Conservation (phyloP, 2,113 vertebrate species). For the Electrona antarctica region DNA sequence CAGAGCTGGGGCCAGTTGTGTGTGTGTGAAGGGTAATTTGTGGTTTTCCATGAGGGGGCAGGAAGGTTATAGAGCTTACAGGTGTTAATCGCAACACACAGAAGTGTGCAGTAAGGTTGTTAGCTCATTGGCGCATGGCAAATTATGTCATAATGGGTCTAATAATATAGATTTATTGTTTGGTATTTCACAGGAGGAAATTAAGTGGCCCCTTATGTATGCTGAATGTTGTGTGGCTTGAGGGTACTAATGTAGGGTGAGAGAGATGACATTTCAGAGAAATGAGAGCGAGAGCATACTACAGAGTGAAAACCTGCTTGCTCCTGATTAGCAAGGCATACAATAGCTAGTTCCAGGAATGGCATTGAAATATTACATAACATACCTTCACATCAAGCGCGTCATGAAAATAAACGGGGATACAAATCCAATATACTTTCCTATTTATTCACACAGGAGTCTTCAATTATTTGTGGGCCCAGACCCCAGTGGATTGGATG, state of each 20-base stretch:
- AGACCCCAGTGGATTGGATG: slow-evolving; percentile 29
- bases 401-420: slow-evolving; percentile 1
- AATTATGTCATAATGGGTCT: not conserved
- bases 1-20: not conserved
- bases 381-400: slow-evolving; percentile 19
- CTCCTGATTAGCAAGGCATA: not conserved
- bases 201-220: not conserved
- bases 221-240: not conserved
- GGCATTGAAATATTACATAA: slow-evolving; percentile 13
- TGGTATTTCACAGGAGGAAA: not conserved
- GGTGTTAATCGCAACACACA: not conserved
- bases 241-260: not conserved
- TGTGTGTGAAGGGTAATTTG: slow-evolving; percentile 1
- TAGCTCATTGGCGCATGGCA: not conserved
- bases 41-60: not conserved
- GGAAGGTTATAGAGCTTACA: too few species aligned
- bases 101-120: not conserved
- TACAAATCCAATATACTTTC: not conserved
- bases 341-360: not conserved
- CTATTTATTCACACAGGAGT: not conserved
- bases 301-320: not conserved
- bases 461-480: slow-evolving; percentile 29
- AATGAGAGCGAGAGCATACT: not conserved
- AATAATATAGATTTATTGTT: too few species aligned
- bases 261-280: not conserved